A percentile compares a stretch with the other conserved stretches of the same genome.
Conservation (phyloP, 2,888 invertebrate genomes). For the Lycia hirtaria region DNA sequence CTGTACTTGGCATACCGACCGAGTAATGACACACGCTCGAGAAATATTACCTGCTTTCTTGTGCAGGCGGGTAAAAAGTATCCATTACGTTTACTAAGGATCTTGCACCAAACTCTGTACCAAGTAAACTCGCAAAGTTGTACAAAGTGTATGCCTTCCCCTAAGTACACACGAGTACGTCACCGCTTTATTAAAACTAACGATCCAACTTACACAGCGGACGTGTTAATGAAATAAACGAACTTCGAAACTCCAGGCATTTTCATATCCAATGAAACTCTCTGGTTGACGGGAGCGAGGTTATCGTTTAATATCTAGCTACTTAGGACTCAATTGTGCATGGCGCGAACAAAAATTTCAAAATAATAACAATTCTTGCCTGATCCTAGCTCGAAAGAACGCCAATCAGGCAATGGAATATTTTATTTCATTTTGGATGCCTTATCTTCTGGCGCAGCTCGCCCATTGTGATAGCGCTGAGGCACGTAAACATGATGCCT, state of each 20-base stretch:
- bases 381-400: too few relatives aligned
- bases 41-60: too few relatives aligned
- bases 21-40: too few relatives aligned
- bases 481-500: too few relatives aligned
- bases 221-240: conserved; percentile 15
- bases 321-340: background rate
- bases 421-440: too few relatives aligned
- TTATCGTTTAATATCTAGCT: background rate
- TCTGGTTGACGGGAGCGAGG: background rate
- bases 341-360: too few relatives aligned
- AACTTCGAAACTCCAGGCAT: conserved; percentile 15
- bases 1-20: too few relatives aligned
- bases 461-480: too few relatives aligned
- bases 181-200: conserved; percentile 31
- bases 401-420: too few relatives aligned
- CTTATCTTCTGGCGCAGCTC: too few relatives aligned
- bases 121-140: conserved; percentile 2
- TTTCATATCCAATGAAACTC: conserved; percentile 19
- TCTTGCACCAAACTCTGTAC: background rate
- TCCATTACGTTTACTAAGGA: conserved; percentile 1
- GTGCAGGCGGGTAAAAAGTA: background rate
- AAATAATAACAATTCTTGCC: too few relatives aligned
- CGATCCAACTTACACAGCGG: conserved; percentile 17
- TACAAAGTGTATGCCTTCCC: conserved; percentile 1
- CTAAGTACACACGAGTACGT: conserved; percentile 16